Base-by-base conservation (phyloP, 2,888 invertebrate species). In the Periphyllus acericola region DNA sequence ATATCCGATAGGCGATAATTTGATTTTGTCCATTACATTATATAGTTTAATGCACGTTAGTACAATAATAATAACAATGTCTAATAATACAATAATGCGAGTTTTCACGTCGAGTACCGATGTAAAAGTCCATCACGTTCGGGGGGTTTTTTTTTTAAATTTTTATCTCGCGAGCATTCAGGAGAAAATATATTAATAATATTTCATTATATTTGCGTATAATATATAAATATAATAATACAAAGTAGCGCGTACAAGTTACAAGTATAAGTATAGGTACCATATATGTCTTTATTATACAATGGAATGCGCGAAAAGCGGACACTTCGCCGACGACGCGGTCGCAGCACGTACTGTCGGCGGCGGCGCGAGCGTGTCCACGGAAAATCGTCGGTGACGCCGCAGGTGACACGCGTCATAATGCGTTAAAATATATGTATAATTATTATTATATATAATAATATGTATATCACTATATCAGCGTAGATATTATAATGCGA, bases 1-100 rank as follows among this genome's bases (percentile, higher is more conserved):
- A 82, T 72, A 52, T 72, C 25, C n/a, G 72, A 72, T 52, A 32
- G 72, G 52, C 82, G 82, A 72, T 82, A 82, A 82, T 82, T 82
- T 72, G 71, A 82, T 82, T 82, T 72, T 72, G 82, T 72, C 34
- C 52, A 72, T 72, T 72, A 46, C 29, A 29, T 36, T 66, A 80
- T 46, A 40, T 29, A 80, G 55, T 60, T 60, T 79, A 80, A 55
- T 66, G 19, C 14, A 46, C 46, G 46, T 46, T 46, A 11, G 46
- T n/a, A 80, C 34, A 66, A 80, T 25, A 66, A 80, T 9, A 40
- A 80, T n/a, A 68, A 79, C 40, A 34, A 52, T 36, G 52, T 36
- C 25, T 80, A 34, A 79, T 79, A 66, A 80, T 79, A 60, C 60
- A 79, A n/a, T 80, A 66, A 66, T 68, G 36, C 46, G 40, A 81